Base-by-base conservation (phyloP, 2,113 vertebrate genomes). In the Actenoides lindsayi region DNA sequence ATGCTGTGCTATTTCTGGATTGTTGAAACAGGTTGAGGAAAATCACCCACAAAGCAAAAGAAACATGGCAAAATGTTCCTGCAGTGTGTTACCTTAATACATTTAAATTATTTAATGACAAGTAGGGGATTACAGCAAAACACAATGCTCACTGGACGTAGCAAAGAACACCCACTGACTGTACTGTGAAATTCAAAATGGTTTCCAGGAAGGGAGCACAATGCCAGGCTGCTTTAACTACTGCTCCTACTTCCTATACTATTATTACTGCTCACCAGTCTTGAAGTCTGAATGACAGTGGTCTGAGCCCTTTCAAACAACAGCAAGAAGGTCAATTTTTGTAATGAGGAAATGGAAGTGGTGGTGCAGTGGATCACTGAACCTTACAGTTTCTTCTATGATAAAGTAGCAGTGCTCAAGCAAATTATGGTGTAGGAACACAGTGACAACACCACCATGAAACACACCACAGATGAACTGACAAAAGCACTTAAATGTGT, bases 301-400 rank as follows among this genome's bases (percentile, higher is more conserved):
- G 98, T 93, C 98, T 98, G 98, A 98, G 98, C 95, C 98, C 98
- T 98, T 98, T 98, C 97, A 98, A 98, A 98, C 96, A 97, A 94
- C 95, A 96, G 95, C 97, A 97, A 98, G 95, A 96, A 98, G 98
- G 97, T 98, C 98, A 98, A 98, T 98, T 98, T 98, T 97, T 97
- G 94, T 98, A 98, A 98, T 98, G 97, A 98, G 98, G 97, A 98
- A 98, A 98, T 98, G 97, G 97, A 98, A 98, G 98, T 97, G 97
- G 97, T 92, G 94, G 96, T 91, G 65, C 96, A 76, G 83, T 94
- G 97, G 98, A 97, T 98, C 87, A 2, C 97, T 97, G 97, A 98
- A 98, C 97, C 98, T 98, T 98, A 93, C 96, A 68, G 98, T 97
- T 98, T 97, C 96, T 96, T 96, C 97, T 89, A 35, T 27, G 80